Evolutionary conservation across 1,140 invertebrate species (phyloP).

Genomic region (Papilio helenus): DNA sequence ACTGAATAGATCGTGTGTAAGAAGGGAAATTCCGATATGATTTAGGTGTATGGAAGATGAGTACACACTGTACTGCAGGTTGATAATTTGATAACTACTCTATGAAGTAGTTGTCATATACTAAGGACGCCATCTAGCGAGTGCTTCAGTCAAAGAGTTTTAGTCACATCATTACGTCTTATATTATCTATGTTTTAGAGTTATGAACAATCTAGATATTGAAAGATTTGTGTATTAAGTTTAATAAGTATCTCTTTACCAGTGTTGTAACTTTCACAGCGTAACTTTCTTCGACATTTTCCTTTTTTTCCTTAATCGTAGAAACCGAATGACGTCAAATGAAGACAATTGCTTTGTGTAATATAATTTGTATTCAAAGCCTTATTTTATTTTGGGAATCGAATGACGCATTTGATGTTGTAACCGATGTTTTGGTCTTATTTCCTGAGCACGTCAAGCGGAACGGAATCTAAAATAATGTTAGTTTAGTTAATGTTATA

Average conservation of each 20-base stretch:
- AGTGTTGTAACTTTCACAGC: background rate
- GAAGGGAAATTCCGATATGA: too few species aligned
- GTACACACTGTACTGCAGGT: too few species aligned
- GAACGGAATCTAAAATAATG: background rate
- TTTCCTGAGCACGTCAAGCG: background rate
- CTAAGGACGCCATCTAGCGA: too few species aligned
- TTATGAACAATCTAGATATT: too few species aligned
- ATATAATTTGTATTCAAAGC: slow-evolving; percentile 22
- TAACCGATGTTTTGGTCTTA: background rate
- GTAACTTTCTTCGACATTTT: background rate
- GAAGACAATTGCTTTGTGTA: background rate
- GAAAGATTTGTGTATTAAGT: too few species aligned
- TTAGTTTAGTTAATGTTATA: background rate
- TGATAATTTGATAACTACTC: too few species aligned
- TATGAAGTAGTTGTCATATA: too few species aligned
- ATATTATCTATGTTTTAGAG: too few species aligned
- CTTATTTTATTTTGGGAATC: background rate
- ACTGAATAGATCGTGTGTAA: too few species aligned
- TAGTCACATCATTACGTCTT: too few species aligned
- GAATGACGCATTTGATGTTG: slow-evolving; percentile 1
- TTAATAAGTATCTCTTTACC: background rate
- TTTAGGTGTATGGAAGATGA: too few species aligned
- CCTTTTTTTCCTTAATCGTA: background rate
- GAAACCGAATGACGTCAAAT: background rate
- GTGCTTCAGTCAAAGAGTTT: too few species aligned